Evolutionary conservation across 1,140 invertebrate genomes (phyloP), one percentile per base, ranked within the genome.

Genomic region (Cheumatopsyche charites): DNA sequence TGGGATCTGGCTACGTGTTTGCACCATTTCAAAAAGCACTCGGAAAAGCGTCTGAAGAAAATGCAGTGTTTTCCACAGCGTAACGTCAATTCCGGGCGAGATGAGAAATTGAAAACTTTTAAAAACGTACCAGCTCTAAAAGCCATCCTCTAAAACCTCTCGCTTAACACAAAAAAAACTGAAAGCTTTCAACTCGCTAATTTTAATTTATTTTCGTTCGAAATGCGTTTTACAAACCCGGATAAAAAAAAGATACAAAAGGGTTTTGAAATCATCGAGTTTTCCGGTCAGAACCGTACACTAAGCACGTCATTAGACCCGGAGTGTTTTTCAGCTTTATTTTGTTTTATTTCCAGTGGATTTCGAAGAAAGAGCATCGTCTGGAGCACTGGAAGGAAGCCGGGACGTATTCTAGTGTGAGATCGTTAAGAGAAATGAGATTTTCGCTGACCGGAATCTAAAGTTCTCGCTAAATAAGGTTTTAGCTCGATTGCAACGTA

Each of bases 381-480:
- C 55, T 58, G 55, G 55, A 58, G 21, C n/a, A n/a, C n/a, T n/a
- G 55, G 21, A 58, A 58, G 25, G 12, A 25, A 58, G 55, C 23
- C 21, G 55, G 29, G 9, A 3, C 29, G 55, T 19, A 13, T 58
- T 23, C 19, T 21, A 58, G 55, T 58, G 55, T 58, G 55, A 58
- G 55, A n/a, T 58, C 55, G 23, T 58, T 58, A 58, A 58, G 21
- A 58, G 55, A 26, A 58, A 58, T 26, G 19, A 58, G 23, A 23
- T 25, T 58, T 58, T 58, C 55, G 21, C 19, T 58, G 55, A 58
- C 55, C 55, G 55, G 55, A 58, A 58, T 58, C 55, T 23, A 23
- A 58, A 58, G 55, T 58, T 58, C 19, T 9, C 55, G 12, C 21
- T 58, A 58, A 58, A 58, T 58, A 58, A 58, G 55, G 55, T 58